Evolutionary conservation across 2,797 vertebrate species (phyloP).

Genomic region (Xiphorhynchus erythropygius): DNA sequence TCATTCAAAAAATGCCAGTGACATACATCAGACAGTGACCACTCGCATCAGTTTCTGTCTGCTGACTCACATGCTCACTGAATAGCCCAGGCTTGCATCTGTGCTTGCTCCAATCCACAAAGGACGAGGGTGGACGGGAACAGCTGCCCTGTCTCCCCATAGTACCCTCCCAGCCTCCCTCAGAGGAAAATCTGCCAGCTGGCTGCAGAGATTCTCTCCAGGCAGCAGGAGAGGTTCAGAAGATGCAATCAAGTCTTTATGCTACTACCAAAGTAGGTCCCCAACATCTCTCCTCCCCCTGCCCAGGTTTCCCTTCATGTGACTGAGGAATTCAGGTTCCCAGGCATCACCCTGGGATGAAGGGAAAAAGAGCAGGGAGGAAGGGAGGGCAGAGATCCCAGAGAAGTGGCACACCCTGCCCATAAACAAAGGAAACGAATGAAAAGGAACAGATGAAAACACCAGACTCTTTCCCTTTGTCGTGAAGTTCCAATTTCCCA

Average conservation of each 20-base stretch:
- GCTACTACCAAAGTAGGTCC: background rate
- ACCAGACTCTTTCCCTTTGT: slow-evolving; percentile 27
- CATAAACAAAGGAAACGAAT: slow-evolving; percentile 15
- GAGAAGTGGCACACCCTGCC: background rate
- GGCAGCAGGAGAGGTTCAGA: background rate
- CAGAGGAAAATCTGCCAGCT: background rate
- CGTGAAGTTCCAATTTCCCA: slow-evolving; percentile 4
- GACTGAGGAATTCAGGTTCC: background rate
- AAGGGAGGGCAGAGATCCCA: background rate
- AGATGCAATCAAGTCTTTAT: background rate
- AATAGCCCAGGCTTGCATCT: slow-evolving; percentile 28
- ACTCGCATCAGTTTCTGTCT: background rate
- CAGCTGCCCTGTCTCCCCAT: slow-evolving; percentile 17
- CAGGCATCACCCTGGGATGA: background rate
- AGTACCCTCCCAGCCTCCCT: background rate
- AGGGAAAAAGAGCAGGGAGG: background rate
- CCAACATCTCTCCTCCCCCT: background rate
- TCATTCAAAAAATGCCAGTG: slow-evolving; percentile 27
- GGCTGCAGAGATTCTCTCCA: background rate
- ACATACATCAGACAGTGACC: background rate
- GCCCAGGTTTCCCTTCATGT: background rate
- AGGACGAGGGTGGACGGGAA: background rate
- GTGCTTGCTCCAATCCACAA: background rate
- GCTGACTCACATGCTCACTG: background rate
- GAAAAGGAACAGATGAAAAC: slow-evolving; percentile 2